Percentiles rank a stretch among this genome's conserved stretches.
Conservation (phyloP, 2,113 vertebrate species). For the Periophthalmodon schlosseri region DNA sequence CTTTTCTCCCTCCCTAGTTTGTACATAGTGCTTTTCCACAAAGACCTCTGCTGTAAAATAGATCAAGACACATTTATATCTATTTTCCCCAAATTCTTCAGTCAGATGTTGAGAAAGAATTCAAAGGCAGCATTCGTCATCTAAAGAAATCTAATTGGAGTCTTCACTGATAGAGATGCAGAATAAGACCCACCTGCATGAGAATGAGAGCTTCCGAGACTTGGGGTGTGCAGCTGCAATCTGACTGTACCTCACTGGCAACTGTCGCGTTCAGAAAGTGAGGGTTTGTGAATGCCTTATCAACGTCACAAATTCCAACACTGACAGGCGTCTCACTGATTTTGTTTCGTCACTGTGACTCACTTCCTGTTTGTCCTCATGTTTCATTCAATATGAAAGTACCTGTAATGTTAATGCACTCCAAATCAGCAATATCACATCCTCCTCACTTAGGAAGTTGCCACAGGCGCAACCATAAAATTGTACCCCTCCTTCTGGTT, state of each 20-base stretch:
- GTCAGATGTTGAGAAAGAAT: conserved; percentile 42
- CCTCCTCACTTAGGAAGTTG: not conserved
- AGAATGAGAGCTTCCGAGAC: conserved; percentile 34
- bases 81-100: conserved; percentile 48
- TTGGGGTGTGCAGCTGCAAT: conserved; percentile 49
- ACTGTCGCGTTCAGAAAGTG: conserved; percentile 47
- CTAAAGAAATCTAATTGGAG: conserved; percentile 47
- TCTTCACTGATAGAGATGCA: conserved; percentile 47
- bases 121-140: conserved; percentile 45
- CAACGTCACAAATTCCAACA: conserved; percentile 45
- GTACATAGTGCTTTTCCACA: conserved; percentile 19
- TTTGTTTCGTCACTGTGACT: conserved; percentile 49
- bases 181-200: conserved; percentile 29
- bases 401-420: not conserved
- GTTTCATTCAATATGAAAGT: conserved; percentile 51
- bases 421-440: not conserved
- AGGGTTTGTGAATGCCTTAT: conserved; percentile 49
- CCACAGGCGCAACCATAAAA: too few species aligned
- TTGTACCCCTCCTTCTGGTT: too few species aligned
- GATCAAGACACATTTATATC: conserved; percentile 47
- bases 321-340: conserved; percentile 18
- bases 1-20: conserved; percentile 21
- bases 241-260: conserved; percentile 29
- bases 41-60: conserved; percentile 28
- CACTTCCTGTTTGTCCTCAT: conserved; percentile 40